Evolutionary conservation across 2,888 invertebrate species (phyloP), one percentile per base, ranked within the genome.

Genomic region (Nezara viridula): DNA sequence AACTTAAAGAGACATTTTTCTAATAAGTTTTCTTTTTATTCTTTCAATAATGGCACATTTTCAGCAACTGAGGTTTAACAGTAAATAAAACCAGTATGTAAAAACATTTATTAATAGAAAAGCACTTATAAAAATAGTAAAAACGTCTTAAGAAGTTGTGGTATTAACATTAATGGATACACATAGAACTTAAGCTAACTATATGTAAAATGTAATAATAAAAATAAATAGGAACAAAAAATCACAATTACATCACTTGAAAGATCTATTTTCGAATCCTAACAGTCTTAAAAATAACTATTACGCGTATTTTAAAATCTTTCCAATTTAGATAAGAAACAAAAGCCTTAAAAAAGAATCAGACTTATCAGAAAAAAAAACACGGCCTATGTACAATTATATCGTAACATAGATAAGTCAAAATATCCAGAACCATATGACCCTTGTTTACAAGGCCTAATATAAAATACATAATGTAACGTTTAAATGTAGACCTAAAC

Each of bases 241-340:
- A 88, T 88, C 88, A 88, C 88, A 88, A 88, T 88, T 32, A 86
- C 50, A 50, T 52, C 55, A 50, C 50, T 47, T 81, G 50, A 50
- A 88, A 88, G 88, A 88, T 88, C 88, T 88, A 85, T 88, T 88
- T 55, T 88, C 85, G 37, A 88, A 81, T 40, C 73, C 81, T 88
- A 88, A 85, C 88, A 88, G 88, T 88, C 88, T 88, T 88, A 60
- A 88, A 88, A 88, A 88, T 85, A 88, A 88, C 44, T 21, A 73
- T 40, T 66, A 88, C n/a, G 27, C 88, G 49, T 49, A 73, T n/a
- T 88, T 73, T 32, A 44, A 81, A 49, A 86, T 86, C 86, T 32
- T 50, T 85, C 47, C 49, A 52, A 88, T 88, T 88, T 88, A 88
- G 77, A 77, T 27, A 88, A 73, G 47, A 88, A 88, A 66, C 44